Base-by-base conservation (phyloP, 2,888 invertebrate species). In the Torymus tubicola region DNA sequence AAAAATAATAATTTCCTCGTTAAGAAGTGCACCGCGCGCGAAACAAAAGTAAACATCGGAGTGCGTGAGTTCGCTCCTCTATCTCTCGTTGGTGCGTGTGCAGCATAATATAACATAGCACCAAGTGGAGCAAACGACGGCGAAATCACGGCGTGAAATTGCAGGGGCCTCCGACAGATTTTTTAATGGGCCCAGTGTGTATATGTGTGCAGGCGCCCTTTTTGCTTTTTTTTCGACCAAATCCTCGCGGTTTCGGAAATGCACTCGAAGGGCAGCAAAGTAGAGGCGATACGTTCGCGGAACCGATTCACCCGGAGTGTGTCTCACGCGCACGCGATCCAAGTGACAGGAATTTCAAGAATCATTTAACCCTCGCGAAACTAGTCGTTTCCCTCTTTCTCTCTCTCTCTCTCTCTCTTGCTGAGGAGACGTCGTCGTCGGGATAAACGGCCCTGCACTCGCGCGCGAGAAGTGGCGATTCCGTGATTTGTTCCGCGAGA, bases 301-400 rank as follows among this genome's bases (percentile, higher is more conserved):
- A 82, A 82, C 58, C 67, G 70, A 78, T 80, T 42, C 42, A 1
- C 72, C 57, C 60, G 65, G 8, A 42, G 42, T 42, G 58, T 75
- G 74, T 57, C 53, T 53, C 79, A 79, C 84, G 84, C 84, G 84
- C 79, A 79, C 84, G 84, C 84, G 84, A 84, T 82, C 81, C 80
- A 63, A 81, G 83, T 82, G 84, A 84, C 83, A 82, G 80, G 84
- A 84, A 81, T 84, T 84, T 85, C 83, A 80, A 83, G 85, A 84
- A 84, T 81, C 83, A 84, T 83, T 85, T 85, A 84, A 81, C 64
- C 3, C 42, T 53, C 42, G 70, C 57, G 70, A 68, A 69, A 71
- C 65, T 60, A 65, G 74, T 67, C 75, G 42, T 71, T 65, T 64
- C 16, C 63, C 63, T 58, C 69, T n/a, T 14, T 69, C 63, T 58